A percentile compares a stretch with the other conserved stretches of the same genome.
These are phyloP conservation scores for Thalassoma bifasciatum DNA, from an alignment of 2,113 vertebrate species.

Conservation along the genomic window DNA sequence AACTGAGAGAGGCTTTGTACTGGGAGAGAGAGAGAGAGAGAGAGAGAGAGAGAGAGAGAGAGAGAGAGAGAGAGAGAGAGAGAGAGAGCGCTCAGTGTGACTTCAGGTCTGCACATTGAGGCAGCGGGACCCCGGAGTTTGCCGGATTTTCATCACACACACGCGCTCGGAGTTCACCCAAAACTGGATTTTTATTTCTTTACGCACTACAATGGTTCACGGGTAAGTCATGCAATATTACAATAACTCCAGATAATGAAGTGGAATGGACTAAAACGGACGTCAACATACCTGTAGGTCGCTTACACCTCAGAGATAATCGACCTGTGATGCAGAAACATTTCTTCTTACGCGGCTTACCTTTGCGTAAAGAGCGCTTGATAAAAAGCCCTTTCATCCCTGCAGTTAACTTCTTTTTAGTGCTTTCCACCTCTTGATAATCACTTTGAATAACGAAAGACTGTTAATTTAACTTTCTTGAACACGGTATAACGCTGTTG, in stretches of 20 bases:
- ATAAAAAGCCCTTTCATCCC: too few species aligned
- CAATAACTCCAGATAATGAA: not conserved
- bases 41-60: too few species aligned
- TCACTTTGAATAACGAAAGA: too few species aligned
- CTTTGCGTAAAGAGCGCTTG: not conserved
- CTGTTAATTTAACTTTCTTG: not conserved
- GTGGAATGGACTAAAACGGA: not conserved
- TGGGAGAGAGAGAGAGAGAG: slow-evolving; percentile 48
- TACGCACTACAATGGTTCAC: slow-evolving; percentile 65
- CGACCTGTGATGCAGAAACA: not conserved
- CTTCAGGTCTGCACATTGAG: slow-evolving; percentile 60
- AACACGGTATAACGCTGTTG: not conserved
- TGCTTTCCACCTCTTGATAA: too few species aligned
- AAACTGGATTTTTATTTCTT: slow-evolving; percentile 58
- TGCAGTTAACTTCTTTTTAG: too few species aligned
- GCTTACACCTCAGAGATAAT: slow-evolving; percentile 15
- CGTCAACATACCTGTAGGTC: not conserved
- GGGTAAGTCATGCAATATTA: slow-evolving; percentile 65
- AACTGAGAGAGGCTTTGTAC: slow-evolving; percentile 78
- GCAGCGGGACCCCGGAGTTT: slow-evolving; percentile 56
- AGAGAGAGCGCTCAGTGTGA: slow-evolving; percentile 46
- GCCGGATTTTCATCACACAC: slow-evolving; percentile 59
- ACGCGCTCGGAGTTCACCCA: slow-evolving; percentile 52
- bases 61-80: too few species aligned
- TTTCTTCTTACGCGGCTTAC: not conserved